Evolutionary conservation across 2,113 vertebrate genomes (phyloP).

Genomic region (Burhinus oedicnemus): DNA sequence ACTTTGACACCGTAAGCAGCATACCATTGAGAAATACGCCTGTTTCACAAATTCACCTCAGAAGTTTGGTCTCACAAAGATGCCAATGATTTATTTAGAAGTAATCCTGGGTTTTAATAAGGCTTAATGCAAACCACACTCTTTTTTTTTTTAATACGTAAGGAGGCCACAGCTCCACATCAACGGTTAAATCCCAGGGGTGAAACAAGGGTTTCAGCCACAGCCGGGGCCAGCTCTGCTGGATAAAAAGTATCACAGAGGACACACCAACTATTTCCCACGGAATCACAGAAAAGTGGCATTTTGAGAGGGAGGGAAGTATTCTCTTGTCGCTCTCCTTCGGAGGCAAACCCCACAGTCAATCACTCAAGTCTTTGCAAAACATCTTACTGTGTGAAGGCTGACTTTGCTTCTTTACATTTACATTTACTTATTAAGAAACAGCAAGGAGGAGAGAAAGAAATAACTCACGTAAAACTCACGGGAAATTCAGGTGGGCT

Average conservation of each 20-base stretch:
- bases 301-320: neutral
- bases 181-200: neutral
- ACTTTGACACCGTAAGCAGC: neutral
- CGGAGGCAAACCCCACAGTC: neutral
- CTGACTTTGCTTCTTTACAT: neutral
- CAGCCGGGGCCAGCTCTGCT: neutral
- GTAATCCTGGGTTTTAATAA: neutral
- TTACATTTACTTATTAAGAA: neutral
- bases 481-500: neutral
- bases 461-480: neutral
- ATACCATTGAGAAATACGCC: accelerated
- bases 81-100: neutral
- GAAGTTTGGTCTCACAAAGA: neutral
- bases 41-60: neutral
- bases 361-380: neutral
- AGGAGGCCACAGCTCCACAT: neutral
- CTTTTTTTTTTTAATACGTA: neutral
- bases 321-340: neutral
- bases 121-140: neutral
- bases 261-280: neutral
- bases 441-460: neutral
- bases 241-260: neutral
- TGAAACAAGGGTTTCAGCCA: neutral
- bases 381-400: neutral
- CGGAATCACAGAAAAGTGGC: neutral